phyloP scores from a whole-genome alignment of 1,140 invertebrate genomes.

The Cepaea nemoralis region DNA sequence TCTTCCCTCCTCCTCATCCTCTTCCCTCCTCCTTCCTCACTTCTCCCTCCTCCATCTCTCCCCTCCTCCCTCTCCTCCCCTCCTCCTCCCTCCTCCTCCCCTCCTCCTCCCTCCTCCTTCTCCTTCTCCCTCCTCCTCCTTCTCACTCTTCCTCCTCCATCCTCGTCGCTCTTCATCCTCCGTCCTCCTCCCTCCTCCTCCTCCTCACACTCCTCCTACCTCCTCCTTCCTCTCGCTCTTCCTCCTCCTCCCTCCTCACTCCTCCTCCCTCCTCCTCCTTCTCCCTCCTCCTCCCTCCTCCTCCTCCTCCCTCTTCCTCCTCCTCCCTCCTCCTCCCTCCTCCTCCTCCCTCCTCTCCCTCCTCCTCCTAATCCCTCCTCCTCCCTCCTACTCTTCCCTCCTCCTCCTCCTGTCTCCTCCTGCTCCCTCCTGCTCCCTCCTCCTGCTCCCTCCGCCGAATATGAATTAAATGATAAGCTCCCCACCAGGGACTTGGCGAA shows the following conservation, averaged over 20 bases:
- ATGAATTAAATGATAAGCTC: too few relatives aligned
- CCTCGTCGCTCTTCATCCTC: background rate
- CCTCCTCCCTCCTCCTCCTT: background rate
- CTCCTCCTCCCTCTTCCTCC: too few relatives aligned
- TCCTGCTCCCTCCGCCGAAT: too few relatives aligned
- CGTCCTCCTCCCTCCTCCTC: background rate
- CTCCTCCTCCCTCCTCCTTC: background rate
- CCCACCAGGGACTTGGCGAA: too few relatives aligned
- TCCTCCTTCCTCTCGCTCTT: background rate
- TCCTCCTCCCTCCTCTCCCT: too few relatives aligned
- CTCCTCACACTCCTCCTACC: background rate
- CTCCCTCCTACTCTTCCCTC: too few relatives aligned
- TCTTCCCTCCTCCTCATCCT: background rate
- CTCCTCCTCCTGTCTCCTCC: too few relatives aligned
- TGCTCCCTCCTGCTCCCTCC: too few relatives aligned
- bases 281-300: background rate
- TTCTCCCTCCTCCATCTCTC: background rate
- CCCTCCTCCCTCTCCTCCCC: slow-evolving; percentile 3
- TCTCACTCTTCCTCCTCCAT: background rate
- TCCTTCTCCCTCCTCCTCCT: background rate
- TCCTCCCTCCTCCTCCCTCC: too few relatives aligned
- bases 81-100: background rate
- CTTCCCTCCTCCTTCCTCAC: too few relatives aligned
- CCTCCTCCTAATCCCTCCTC: too few relatives aligned
- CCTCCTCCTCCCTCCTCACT: background rate